These are phyloP conservation scores for Eretmochelys imbricata DNA, from an alignment of 2,113 vertebrate genomes.

Conservation along the genomic window DNA sequence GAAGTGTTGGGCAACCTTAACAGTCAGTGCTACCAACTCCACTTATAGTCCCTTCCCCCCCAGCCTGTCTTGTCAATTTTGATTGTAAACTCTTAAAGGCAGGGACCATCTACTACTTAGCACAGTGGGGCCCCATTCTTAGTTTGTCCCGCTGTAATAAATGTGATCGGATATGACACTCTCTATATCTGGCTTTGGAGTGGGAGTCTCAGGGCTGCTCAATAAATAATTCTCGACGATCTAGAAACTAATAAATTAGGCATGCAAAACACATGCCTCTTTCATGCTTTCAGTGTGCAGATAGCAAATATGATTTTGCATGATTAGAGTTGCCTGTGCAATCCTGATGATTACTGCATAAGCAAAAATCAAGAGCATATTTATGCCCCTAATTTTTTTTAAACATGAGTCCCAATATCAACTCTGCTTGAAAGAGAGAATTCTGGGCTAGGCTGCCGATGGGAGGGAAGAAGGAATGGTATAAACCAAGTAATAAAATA, in stretches of 20 bases:
- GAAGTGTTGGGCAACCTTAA: no score
- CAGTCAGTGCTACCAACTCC: no score
- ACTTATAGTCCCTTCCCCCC: no score
- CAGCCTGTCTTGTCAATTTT: no score
- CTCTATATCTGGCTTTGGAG: neutral
- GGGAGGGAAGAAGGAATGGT: neutral
- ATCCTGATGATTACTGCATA: no score
- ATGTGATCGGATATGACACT: neutral
- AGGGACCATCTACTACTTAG: no score
- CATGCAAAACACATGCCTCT: neutral
- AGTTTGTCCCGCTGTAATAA: neutral
- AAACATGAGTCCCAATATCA: neutral
- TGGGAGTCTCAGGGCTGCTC: neutral
- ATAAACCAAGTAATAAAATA: neutral
- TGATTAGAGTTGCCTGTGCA: no score
- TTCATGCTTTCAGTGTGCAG: neutral
- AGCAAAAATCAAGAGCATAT: neutral
- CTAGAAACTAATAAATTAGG: neutral
- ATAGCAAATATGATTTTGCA: neutral
- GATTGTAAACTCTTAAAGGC: no score
- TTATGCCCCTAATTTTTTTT: neutral
- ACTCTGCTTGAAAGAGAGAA: neutral
- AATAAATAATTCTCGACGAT: neutral
- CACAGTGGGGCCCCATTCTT: no score
- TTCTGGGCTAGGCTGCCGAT: neutral